These are phyloP conservation scores for Bibio marci DNA, from an alignment of 2,888 invertebrate genomes.

Conservation along the genomic window DNA sequence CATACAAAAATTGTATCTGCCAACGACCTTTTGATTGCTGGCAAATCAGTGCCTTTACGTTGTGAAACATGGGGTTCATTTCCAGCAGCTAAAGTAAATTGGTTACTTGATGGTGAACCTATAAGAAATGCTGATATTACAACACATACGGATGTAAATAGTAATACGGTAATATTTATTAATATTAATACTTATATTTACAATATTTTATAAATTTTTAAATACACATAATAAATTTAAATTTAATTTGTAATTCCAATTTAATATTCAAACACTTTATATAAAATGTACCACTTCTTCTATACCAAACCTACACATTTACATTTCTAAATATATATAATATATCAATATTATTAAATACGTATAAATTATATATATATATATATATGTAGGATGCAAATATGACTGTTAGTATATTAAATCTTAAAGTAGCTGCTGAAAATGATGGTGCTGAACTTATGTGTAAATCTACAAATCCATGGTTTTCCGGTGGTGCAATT, in stretches of 20 bases:
- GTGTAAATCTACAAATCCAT: conserved; percentile 73
- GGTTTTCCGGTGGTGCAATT: conserved; percentile 64
- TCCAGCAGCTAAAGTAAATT: conserved; percentile 65
- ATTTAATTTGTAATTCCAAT: no score
- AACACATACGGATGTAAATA: conserved; percentile 30
- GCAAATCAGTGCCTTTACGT: conserved; percentile 52
- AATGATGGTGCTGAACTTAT: conserved; percentile 69
- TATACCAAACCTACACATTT: no score
- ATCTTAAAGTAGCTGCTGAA: conserved; percentile 54
- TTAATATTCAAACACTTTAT: no score
- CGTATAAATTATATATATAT: no score
- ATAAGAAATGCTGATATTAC: conserved; percentile 44
- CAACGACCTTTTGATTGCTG: conserved; percentile 53
- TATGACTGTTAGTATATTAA: conserved; percentile 56
- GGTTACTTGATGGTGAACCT: conserved; percentile 56
- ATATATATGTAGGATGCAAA: conserved; percentile 28
- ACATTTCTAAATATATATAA: no score
- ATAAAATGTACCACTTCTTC: no score
- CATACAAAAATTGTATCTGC: conserved; percentile 55
- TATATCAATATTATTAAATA: no score
- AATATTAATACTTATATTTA: neutral
- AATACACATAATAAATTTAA: neutral
- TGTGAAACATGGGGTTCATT: conserved; percentile 71
- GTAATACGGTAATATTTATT: conserved; percentile 6
- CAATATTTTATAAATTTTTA: neutral